Conservation (phyloP, 23 tunicate genomes). For the Trididemnum miniatum region DNA sequence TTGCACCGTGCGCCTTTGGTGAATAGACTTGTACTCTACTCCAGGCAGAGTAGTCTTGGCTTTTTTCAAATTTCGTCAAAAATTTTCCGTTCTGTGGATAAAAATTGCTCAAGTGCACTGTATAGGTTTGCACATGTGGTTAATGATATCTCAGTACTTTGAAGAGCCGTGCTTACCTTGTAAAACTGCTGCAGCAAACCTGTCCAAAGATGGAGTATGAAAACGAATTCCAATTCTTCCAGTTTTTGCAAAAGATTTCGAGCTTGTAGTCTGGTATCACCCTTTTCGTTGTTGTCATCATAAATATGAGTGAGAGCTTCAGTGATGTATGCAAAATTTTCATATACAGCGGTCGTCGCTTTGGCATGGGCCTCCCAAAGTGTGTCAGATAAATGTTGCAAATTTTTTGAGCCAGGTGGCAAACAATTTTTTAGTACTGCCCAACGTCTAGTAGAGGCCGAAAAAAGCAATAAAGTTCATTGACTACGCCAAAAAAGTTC, state of each 20-base stretch:
- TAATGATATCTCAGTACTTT: conserved; percentile 17
- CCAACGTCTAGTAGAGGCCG: conserved; percentile 27
- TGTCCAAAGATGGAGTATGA: conserved; percentile 26
- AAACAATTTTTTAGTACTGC: conserved; percentile 34
- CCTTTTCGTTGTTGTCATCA: conserved; percentile 15
- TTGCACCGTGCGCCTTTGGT: too few relatives aligned
- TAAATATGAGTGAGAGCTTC: conserved; percentile 35
- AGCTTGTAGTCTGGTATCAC: conserved; percentile 31
- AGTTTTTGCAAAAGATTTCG: conserved; percentile 30
- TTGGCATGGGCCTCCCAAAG: conserved; percentile 28
- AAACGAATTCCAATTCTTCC: conserved; percentile 28
- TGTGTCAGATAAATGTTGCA: conserved; percentile 25
- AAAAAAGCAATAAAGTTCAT: conserved; percentile 25
- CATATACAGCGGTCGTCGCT: conserved; percentile 30
- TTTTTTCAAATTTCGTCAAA: too few relatives aligned
- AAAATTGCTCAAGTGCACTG: conserved; percentile 25
- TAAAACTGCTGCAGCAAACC: conserved; percentile 18
- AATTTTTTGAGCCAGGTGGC: conserved; percentile 16
- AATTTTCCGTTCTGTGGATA: too few relatives aligned
- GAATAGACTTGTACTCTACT: too few relatives aligned
- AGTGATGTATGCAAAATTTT: conserved; percentile 21
- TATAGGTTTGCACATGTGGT: conserved; percentile 19
- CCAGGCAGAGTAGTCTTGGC: too few relatives aligned
- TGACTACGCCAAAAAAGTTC: conserved; percentile 34
- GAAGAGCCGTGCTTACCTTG: conserved; percentile 32